Evolutionary conservation across 1,140 invertebrate genomes (phyloP), one percentile per base, ranked within the genome.

Genomic region (Leptinotarsa undecemlineata): DNA sequence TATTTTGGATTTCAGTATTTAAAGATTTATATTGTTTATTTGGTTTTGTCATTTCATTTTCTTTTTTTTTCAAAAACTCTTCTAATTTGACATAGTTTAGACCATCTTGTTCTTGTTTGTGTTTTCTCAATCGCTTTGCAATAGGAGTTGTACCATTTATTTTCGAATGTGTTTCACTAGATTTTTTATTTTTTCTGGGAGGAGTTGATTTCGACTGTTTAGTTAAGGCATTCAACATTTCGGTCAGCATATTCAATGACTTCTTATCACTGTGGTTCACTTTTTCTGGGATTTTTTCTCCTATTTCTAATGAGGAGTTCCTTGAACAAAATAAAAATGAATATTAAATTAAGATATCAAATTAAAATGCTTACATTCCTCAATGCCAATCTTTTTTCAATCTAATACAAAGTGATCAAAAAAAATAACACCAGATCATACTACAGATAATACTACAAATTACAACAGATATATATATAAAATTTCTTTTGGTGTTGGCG

Each of bases 101-200:
- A n/a, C 5, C 20, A 66, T 66, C 33, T 66, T n/a, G 8, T 66
- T 66, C 13, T 15, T 4, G 15, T 17, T 66, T 26, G 15, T 20
- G 64, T 23, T 42, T 66, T 66, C 33, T 66, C 64, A 66, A 42
- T 66, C 64, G 20, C 64, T 20, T 66, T 2, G 64, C 21, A n/a
- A 42, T 26, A 20, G 64, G 64, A n/a, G 64, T 26, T 42, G 33
- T n/a, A 17, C 5, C 8, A n/a, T 15, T 15, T 4, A 19, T 57
- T 57, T 57, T 57, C 33, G 4, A 42, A 42, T 42, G 33, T 42
- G 33, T 42, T 42, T 42, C 8, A 57, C 4, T 17, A 5, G 51
- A 17, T 19, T 57, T 57, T 19, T 57, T 57, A 15, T 17, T 57
- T 57, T 57, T 57, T 15, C 15, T 17, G 51, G 51, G 51, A 57